A percentile compares a stretch with the other conserved stretches of the same genome.
phyloP scores from a whole-genome alignment of 2,113 vertebrate species.

The Numenius arquata region DNA sequence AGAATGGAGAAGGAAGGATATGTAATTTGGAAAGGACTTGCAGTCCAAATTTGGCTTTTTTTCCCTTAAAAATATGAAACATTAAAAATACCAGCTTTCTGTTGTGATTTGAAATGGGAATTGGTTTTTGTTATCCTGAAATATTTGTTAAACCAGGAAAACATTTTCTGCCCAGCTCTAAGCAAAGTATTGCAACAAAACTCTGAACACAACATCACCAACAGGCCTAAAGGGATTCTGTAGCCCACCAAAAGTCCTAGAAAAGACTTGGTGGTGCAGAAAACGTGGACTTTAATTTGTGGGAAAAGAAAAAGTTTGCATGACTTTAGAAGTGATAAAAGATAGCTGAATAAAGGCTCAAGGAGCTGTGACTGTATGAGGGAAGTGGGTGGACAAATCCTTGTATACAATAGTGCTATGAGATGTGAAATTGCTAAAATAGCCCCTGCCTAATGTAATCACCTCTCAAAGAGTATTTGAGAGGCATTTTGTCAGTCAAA shows the following conservation, averaged over 20 bases:
- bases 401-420: slow-evolving; percentile 35
- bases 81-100: not conserved
- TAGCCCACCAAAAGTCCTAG: not conserved
- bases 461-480: slow-evolving; percentile 59
- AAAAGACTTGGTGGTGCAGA: not conserved
- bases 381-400: slow-evolving; percentile 36
- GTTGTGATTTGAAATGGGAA: not conserved
- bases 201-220: not conserved
- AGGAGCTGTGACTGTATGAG: not conserved
- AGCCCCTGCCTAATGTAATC: slow-evolving; percentile 67
- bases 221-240: not conserved
- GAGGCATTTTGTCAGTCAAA: slow-evolving; percentile 64
- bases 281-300: not conserved
- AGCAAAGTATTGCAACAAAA: not conserved
- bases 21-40: not conserved
- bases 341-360: not conserved
- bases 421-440: slow-evolving; percentile 63
- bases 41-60: not conserved
- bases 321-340: slow-evolving; percentile 17
- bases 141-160: not conserved
- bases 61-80: not conserved
- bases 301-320: not conserved
- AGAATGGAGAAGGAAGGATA: not conserved
- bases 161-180: not conserved
- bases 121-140: not conserved